These are phyloP conservation scores for Emydoidea blandingii DNA, from an alignment of 2,797 vertebrate species.

Conservation along the genomic window DNA sequence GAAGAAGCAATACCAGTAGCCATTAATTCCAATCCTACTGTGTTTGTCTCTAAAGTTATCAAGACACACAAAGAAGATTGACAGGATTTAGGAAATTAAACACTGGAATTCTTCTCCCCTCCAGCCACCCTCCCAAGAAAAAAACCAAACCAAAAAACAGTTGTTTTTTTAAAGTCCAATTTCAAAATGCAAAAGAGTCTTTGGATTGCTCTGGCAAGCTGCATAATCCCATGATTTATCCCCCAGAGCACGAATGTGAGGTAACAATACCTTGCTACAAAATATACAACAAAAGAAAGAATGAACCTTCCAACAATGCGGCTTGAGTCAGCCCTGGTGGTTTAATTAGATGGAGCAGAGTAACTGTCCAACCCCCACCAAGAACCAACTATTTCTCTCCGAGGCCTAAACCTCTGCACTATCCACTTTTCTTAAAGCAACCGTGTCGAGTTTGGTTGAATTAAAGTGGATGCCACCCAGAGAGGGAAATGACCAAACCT, in stretches of 20 bases:
- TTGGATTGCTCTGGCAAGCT: constrained; percentile 44
- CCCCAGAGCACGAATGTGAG: constrained; percentile 55
- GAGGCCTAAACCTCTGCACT: neutral
- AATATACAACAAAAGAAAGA: constrained; percentile 47
- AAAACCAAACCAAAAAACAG: neutral
- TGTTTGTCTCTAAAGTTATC: constrained; percentile 84
- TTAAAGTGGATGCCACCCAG: constrained; percentile 27
- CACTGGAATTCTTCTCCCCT: neutral
- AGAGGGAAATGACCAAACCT: neutral
- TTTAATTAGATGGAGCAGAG: neutral
- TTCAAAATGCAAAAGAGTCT: constrained; percentile 29
- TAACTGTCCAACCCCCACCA: constrained; percentile 56
- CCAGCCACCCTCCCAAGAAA: neutral
- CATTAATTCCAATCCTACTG: constrained; percentile 78
- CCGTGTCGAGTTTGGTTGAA: rapidly evolving
- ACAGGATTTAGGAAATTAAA: constrained; percentile 60
- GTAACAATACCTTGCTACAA: constrained; percentile 69
- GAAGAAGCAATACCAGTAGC: constrained; percentile 86
- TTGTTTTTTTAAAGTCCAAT: neutral
- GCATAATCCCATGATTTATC: neutral
- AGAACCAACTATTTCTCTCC: constrained; percentile 63
- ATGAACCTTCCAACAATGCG: constrained; percentile 8
- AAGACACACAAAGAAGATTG: constrained; percentile 81
- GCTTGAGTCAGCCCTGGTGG: neutral
- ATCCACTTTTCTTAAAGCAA: constrained; percentile 33